Conservation (phyloP, 2,113 vertebrate genomes). For the Colossoma macropomum region DNA sequence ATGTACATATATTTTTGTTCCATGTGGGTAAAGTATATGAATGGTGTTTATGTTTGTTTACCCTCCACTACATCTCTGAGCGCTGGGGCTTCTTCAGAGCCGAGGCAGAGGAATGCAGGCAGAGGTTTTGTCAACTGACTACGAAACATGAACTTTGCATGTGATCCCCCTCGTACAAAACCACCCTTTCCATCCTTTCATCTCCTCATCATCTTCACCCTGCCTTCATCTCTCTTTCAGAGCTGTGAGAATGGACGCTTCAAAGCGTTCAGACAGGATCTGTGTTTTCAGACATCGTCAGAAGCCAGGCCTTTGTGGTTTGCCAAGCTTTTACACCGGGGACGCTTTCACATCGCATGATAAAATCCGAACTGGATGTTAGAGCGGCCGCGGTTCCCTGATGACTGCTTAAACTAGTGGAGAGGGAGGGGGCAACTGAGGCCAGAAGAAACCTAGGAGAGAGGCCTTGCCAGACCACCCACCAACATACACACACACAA, state of each 20-base stretch:
- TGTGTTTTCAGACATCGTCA: slow-evolving; percentile 1
- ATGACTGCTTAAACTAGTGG: slow-evolving; percentile 27
- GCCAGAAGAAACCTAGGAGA: slow-evolving; percentile 13
- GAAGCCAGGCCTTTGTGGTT: slow-evolving; percentile 21
- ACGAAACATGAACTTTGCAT: neutral
- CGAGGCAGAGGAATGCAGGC: neutral
- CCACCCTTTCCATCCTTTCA: slow-evolving; percentile 9
- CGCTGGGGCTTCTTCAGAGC: no score
- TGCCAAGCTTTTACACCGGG: slow-evolving; percentile 38
- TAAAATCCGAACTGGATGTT: slow-evolving; percentile 50
- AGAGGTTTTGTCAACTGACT: neutral
- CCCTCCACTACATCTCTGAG: no score
- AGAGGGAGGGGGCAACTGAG: slow-evolving; percentile 28
- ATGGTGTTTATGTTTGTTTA: no score
- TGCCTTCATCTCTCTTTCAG: slow-evolving; percentile 38
- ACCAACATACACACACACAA: slow-evolving; percentile 16
- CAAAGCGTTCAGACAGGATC: slow-evolving; percentile 25
- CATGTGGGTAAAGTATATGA: no score
- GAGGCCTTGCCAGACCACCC: slow-evolving; percentile 31
- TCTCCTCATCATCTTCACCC: slow-evolving; percentile 21
- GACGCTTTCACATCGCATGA: slow-evolving; percentile 30
- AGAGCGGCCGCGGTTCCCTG: slow-evolving; percentile 30
- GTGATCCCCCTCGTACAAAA: slow-evolving; percentile 3
- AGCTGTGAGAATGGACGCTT: slow-evolving; percentile 25
- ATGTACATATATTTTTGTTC: no score